These are phyloP conservation scores for Ranitomeya variabilis DNA, from an alignment of 2,113 vertebrate genomes.

Conservation along the genomic window DNA sequence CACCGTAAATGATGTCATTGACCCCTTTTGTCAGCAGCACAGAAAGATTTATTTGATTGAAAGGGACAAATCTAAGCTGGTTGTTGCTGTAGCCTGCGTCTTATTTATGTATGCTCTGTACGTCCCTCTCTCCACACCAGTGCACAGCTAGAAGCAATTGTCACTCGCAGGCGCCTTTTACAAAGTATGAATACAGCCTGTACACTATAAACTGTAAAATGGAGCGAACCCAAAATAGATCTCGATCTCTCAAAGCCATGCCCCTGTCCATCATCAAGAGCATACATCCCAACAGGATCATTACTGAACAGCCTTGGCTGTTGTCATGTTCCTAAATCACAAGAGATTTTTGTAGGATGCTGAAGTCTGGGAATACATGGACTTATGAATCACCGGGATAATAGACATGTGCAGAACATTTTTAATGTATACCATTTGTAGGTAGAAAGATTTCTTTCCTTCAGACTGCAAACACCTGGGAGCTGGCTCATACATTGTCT, in stretches of 20 bases:
- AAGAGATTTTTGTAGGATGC: neutral
- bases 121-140: neutral
- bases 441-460: neutral
- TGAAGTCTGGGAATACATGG: neutral
- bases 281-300: neutral
- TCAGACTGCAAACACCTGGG: neutral
- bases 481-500: too few species aligned
- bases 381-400: neutral
- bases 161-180: neutral
- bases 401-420: neutral
- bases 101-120: neutral
- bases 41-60: neutral
- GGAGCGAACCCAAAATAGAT: neutral
- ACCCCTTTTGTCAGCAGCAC: neutral
- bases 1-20: too few species aligned
- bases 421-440: neutral
- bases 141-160: neutral
- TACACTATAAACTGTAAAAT: slow-evolving; percentile 1
- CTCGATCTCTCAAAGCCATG: neutral
- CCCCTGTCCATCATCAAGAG: neutral
- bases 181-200: neutral
- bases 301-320: neutral
- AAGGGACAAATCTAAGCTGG: neutral
- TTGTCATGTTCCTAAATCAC: neutral
- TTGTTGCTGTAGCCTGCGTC: neutral